Percentiles rank a stretch among this genome's conserved stretches.
Conservation (phyloP, 53 echinoderm and acorn worm species). For the Crossaster papposus region DNA sequence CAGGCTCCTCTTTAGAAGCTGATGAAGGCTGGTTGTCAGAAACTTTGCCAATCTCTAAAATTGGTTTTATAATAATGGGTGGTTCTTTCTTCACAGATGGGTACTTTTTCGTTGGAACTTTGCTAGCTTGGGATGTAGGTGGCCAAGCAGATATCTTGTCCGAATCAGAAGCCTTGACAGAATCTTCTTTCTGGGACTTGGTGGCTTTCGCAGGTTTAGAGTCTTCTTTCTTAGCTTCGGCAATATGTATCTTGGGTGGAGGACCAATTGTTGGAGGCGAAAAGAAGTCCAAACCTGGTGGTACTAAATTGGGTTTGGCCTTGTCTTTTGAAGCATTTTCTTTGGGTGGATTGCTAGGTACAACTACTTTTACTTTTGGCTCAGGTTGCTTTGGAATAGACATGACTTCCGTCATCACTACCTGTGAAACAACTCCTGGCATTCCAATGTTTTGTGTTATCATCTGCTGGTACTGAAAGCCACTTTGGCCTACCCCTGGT, state of each 20-base stretch:
- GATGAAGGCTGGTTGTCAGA: neutral
- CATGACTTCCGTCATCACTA: neutral
- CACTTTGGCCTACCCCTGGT: neutral
- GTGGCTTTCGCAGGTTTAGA: neutral
- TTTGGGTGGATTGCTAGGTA: neutral
- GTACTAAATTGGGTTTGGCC: constrained; percentile 10
- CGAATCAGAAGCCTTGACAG: neutral
- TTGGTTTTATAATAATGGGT: constrained; percentile 43
- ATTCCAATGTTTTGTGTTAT: neutral
- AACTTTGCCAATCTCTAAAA: neutral
- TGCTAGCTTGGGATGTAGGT: constrained; percentile 22
- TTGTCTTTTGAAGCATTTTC: constrained; percentile 20
- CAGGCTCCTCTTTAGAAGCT: constrained; percentile 13
- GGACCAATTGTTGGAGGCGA: constrained; percentile 53
- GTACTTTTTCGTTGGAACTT: constrained; percentile 12
- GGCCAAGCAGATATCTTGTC: constrained; percentile 54
- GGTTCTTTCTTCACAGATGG: constrained; percentile 51
- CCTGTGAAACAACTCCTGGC: neutral
- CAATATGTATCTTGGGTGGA: constrained; percentile 34
- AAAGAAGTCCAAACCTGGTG: constrained; percentile 56
- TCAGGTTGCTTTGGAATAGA: neutral
- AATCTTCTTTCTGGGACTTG: neutral
- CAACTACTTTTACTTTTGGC: neutral
- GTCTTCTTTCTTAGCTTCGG: neutral
- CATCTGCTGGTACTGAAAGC: neutral